Evolutionary conservation across 35 echinoderm and acorn worm genomes (phyloP).

Genomic region (Heliocidaris erythrogramma): DNA sequence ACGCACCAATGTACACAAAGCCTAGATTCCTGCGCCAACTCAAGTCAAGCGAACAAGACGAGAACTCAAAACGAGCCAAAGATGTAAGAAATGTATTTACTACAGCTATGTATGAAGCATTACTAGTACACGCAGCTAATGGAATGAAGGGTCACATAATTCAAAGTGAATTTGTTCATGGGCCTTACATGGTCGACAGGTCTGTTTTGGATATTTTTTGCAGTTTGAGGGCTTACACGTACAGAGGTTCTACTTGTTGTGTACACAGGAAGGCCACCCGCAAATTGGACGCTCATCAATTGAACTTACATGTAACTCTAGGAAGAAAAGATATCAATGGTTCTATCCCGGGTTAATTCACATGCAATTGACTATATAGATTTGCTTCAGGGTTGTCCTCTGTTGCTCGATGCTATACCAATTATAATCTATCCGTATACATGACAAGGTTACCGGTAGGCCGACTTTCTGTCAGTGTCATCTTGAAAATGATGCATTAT

Average conservation of each 20-base stretch:
- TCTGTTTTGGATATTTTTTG: background rate
- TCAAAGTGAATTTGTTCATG: background rate
- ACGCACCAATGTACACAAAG: conserved; percentile 28
- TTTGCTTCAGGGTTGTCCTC: background rate
- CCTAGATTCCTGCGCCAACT: background rate
- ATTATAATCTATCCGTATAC: background rate
- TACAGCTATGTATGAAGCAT: background rate
- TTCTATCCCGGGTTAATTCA: background rate
- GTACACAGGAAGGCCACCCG: conserved; percentile 6
- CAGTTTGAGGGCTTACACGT: background rate
- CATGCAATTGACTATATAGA: conserved; percentile 3
- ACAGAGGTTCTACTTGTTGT: background rate
- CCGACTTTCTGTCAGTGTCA: background rate
- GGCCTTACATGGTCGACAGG: background rate
- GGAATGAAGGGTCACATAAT: background rate
- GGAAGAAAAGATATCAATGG: background rate
- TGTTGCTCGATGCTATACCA: background rate
- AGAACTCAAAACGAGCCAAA: background rate
- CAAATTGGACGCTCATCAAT: background rate
- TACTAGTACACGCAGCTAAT: background rate
- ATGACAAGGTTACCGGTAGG: background rate
- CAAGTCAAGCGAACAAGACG: background rate
- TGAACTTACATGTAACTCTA: background rate
- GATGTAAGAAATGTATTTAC: background rate
- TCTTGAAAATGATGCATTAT: too few species aligned